Evolutionary conservation across 2,888 invertebrate genomes (phyloP).

Genomic region (Apantesis nais): DNA sequence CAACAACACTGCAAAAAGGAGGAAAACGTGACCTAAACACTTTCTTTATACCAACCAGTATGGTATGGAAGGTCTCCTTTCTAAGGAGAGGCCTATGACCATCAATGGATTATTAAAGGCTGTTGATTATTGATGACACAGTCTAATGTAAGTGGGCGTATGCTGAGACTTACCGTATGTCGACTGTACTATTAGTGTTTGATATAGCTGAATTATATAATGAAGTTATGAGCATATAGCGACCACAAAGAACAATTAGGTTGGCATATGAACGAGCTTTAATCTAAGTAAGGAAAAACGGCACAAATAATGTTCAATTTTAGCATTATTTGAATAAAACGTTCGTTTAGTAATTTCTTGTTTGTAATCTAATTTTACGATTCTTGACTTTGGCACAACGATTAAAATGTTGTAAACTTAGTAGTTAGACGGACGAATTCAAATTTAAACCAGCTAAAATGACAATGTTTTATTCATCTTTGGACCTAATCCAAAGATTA

Average conservation of each 20-base stretch:
- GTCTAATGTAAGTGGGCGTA: too few relatives aligned
- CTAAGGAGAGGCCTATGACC: too few relatives aligned
- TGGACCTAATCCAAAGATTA: not conserved
- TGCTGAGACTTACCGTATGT: not conserved
- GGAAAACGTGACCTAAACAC: too few relatives aligned
- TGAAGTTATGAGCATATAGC: slow-evolving; percentile 32
- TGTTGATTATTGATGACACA: too few relatives aligned
- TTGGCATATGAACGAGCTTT: slow-evolving; percentile 17
- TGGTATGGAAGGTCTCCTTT: too few relatives aligned
- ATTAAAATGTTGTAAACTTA: not conserved
- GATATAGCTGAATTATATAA: slow-evolving; percentile 23
- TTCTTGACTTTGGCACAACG: not conserved
- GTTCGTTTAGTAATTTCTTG: not conserved
- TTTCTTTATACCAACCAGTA: too few relatives aligned
- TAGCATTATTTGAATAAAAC: slow-evolving; percentile 5
- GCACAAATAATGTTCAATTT: slow-evolving; percentile 19
- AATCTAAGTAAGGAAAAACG: slow-evolving; percentile 25
- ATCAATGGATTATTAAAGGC: too few relatives aligned
- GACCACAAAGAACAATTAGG: slow-evolving; percentile 39
- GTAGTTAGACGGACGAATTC: not conserved
- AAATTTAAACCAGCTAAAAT: too few relatives aligned
- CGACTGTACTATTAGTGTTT: not conserved
- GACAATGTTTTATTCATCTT: not conserved
- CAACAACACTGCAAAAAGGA: too few relatives aligned
- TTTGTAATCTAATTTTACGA: not conserved